Percentiles rank a stretch among this genome's conserved stretches.
Evolutionary conservation across 2,113 vertebrate species (phyloP).

Genomic region (Sterna hirundo): DNA sequence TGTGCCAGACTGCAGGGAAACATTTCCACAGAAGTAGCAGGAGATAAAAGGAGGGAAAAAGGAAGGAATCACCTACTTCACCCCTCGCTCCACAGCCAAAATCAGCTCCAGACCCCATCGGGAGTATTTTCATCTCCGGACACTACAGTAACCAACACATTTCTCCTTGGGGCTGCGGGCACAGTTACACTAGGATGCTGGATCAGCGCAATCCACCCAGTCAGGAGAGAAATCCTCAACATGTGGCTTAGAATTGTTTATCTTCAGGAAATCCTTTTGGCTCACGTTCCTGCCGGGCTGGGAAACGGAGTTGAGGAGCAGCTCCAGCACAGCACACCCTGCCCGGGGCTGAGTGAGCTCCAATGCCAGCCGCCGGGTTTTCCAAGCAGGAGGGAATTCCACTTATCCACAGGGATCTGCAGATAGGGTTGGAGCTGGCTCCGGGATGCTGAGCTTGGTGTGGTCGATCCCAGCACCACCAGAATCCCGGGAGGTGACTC

Average conservation of each 20-base stretch:
- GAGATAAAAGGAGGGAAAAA: not conserved
- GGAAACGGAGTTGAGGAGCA: not conserved
- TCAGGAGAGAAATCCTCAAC: not conserved
- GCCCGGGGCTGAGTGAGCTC: not conserved
- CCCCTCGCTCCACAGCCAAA: not conserved
- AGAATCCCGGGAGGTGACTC: not conserved
- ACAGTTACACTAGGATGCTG: not conserved
- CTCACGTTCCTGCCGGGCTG: not conserved
- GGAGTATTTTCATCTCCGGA: not conserved
- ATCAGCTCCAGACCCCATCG: not conserved
- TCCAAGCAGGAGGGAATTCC: not conserved
- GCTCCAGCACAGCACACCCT: not conserved
- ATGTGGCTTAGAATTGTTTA: not conserved
- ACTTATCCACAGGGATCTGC: not conserved
- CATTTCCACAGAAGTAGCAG: not conserved
- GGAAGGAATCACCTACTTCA: not conserved
- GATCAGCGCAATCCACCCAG: not conserved
- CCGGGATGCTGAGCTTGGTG: accelerated
- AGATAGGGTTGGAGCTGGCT: not conserved
- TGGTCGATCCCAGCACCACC: accelerated
- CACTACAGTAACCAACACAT: not conserved
- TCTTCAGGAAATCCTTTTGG: slow-evolving; percentile 44
- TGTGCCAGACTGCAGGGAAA: not conserved
- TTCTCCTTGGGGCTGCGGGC: not conserved
- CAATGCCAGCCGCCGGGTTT: not conserved